Percentiles rank a stretch among this genome's conserved stretches.
Conservation (phyloP, 2,113 vertebrate genomes). For the Gavia stellata region DNA sequence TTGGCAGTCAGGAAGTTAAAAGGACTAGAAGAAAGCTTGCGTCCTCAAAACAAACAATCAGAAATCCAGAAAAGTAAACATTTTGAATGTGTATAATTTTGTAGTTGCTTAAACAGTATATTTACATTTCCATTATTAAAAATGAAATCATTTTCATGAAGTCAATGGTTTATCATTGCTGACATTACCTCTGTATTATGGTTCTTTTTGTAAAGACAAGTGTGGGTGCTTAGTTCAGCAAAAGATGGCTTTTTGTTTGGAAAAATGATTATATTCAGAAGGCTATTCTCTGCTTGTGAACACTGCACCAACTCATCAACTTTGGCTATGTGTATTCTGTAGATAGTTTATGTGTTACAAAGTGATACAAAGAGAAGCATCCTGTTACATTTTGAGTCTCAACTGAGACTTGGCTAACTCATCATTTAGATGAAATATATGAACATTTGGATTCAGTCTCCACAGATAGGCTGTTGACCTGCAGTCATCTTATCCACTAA, state of each 20-base stretch:
- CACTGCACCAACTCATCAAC: background rate
- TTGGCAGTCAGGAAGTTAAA: background rate
- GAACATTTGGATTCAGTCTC: background rate
- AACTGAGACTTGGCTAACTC: background rate
- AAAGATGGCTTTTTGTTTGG: slow-evolving; percentile 25
- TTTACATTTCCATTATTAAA: slow-evolving; percentile 23
- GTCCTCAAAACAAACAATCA: background rate
- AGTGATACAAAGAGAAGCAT: background rate
- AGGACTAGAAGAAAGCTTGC: background rate
- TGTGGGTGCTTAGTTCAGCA: slow-evolving; percentile 10
- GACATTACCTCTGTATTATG: background rate
- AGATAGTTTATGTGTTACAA: background rate
- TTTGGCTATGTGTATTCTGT: background rate
- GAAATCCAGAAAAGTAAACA: background rate
- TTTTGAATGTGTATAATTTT: background rate
- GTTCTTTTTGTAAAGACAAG: slow-evolving; percentile 21
- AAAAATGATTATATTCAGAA: slow-evolving; percentile 19
- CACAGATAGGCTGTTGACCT: background rate
- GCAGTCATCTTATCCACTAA: background rate
- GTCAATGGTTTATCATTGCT: slow-evolving; percentile 24
- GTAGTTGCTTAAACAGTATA: background rate
- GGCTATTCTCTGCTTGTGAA: background rate
- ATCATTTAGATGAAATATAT: background rate
- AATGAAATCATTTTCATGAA: background rate
- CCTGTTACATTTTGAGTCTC: background rate